These are phyloP conservation scores for Limnephilus rhombicus DNA, from an alignment of 2,888 invertebrate species.

Conservation along the genomic window DNA sequence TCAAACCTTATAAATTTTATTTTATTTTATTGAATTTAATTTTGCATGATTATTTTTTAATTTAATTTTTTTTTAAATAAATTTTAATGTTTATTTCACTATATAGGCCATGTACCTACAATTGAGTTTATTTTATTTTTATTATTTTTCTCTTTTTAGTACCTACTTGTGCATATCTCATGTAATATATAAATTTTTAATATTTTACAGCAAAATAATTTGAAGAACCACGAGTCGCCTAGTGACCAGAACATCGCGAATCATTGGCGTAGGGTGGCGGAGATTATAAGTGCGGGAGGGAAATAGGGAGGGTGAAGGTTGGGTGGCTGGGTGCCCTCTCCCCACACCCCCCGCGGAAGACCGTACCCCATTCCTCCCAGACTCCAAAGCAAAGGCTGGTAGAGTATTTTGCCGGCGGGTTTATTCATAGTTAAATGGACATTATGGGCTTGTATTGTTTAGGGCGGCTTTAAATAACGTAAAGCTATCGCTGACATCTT, in stretches of 20 bases:
- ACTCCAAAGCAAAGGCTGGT: neutral
- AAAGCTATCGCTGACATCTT: neutral
- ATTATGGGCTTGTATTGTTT: neutral
- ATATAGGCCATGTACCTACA: too few species aligned
- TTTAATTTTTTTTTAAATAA: too few species aligned
- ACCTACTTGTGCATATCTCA: too few species aligned
- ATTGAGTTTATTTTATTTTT: too few species aligned
- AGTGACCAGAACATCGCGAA: constrained; percentile 27
- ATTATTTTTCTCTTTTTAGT: too few species aligned
- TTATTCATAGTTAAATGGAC: neutral
- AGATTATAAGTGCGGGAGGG: constrained; percentile 32
- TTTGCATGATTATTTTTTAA: too few species aligned
- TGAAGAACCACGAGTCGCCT: constrained; percentile 12
- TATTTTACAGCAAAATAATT: too few species aligned
- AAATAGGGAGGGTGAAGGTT: neutral
- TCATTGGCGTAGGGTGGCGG: constrained; percentile 19
- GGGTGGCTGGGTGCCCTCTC: neutral
- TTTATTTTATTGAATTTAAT: too few species aligned
- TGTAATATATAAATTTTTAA: too few species aligned
- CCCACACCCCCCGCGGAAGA: neutral
- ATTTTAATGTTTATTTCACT: too few species aligned
- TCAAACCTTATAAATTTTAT: too few species aligned
- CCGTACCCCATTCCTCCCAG: neutral
- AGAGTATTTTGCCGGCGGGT: neutral
- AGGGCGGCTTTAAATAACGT: neutral